Conservation (phyloP, 2,888 invertebrate species). For the Drosophila yooni region DNA sequence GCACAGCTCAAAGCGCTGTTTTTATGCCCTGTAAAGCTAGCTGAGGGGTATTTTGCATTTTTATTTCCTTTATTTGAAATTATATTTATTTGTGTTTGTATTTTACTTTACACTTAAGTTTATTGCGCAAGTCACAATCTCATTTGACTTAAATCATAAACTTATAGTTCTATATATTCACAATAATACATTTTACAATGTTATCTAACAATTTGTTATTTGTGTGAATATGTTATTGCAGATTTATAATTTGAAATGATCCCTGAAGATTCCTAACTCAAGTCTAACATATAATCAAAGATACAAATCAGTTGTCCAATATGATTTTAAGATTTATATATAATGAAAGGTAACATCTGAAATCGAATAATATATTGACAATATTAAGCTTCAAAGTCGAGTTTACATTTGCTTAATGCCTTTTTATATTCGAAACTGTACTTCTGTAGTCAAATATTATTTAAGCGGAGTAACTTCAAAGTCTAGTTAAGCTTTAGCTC, state of each 20-base stretch:
- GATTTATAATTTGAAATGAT: neutral
- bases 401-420: neutral
- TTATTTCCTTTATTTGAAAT: neutral
- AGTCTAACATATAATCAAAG: neutral
- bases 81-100: neutral
- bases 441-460: neutral
- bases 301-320: neutral
- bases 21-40: slow-evolving; percentile 21
- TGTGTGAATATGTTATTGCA: neutral
- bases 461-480: slow-evolving; percentile 9
- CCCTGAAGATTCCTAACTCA: neutral
- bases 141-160: neutral
- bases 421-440: neutral
- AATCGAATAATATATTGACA: neutral
- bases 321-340: neutral
- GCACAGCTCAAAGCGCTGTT: slow-evolving; percentile 49
- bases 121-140: neutral
- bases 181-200: neutral
- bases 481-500: neutral
- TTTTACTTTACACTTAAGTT: neutral
- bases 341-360: neutral
- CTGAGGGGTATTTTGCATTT: neutral
- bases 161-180: neutral
- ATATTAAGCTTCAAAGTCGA: neutral
- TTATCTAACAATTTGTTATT: neutral